Conservation (phyloP, 2,797 vertebrate genomes). For the Phrynocephalus guinanensis region DNA sequence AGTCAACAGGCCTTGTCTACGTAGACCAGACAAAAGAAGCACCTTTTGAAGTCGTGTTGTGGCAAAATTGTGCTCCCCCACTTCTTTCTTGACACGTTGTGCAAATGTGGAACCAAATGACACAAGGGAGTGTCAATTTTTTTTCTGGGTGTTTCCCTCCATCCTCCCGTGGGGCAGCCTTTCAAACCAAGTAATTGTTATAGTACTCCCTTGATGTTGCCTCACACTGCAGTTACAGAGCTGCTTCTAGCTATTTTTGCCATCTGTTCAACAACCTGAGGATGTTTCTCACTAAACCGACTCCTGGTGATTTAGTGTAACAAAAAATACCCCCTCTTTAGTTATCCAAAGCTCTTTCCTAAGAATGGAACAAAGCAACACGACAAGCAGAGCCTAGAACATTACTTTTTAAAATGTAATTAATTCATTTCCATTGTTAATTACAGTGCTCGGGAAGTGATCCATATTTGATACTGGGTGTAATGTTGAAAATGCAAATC, state of each 20-base stretch:
- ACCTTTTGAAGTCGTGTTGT: neutral
- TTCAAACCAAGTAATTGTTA: neutral
- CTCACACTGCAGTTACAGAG: neutral
- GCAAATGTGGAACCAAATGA: neutral
- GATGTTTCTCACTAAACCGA: conserved; percentile 10
- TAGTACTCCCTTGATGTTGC: neutral
- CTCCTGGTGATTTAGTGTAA: neutral
- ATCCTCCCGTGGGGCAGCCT: neutral
- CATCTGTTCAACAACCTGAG: neutral
- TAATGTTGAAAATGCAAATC: too few species aligned
- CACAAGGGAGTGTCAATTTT: neutral
- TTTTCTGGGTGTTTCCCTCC: neutral
- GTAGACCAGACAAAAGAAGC: conserved; percentile 9
- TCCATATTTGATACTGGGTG: too few species aligned
- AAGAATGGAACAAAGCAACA: too few species aligned
- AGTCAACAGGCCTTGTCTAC: neutral
- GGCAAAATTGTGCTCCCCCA: neutral
- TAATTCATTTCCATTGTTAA: too few species aligned
- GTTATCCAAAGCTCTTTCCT: too few species aligned
- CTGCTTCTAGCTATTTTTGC: neutral
- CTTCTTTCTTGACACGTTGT: conserved; percentile 6
- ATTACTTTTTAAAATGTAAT: too few species aligned
- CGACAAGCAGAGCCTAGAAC: too few species aligned
- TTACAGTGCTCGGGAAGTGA: too few species aligned
- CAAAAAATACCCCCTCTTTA: too few species aligned